Evolutionary conservation across 2,797 vertebrate species (phyloP).

Genomic region (Enteromius argenteus): DNA sequence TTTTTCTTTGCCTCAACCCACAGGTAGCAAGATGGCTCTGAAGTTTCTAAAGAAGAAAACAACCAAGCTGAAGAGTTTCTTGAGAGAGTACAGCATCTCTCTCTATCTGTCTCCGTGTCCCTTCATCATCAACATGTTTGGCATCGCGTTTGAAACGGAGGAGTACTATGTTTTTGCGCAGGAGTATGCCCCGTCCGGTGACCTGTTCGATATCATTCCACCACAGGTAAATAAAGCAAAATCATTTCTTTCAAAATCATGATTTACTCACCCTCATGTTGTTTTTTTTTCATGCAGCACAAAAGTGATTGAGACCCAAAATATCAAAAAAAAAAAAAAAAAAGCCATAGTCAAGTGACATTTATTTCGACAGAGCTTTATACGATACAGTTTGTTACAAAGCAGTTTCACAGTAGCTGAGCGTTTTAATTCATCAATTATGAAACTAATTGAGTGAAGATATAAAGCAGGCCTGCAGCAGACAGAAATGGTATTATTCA

Average conservation of each 20-base stretch:
- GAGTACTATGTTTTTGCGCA: constrained; percentile 87
- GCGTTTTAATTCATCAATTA: background rate
- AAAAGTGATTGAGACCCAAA: background rate
- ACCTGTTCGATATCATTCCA: constrained; percentile 88
- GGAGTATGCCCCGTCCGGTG: constrained; percentile 85
- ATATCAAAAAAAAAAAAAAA: background rate
- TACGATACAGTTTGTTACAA: background rate
- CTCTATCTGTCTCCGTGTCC: constrained; percentile 85
- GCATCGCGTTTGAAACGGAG: constrained; percentile 85
- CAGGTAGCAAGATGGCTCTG: constrained; percentile 84
- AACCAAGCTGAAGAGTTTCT: constrained; percentile 86
- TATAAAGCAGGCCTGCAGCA: background rate
- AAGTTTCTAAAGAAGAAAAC: constrained; percentile 88
- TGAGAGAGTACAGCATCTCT: constrained; percentile 86
- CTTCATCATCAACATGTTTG: constrained; percentile 87
- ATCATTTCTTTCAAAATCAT: background rate
- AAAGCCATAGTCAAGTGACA: background rate
- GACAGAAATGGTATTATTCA: background rate
- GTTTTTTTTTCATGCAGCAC: background rate
- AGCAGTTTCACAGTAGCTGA: background rate
- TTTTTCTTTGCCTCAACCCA: background rate
- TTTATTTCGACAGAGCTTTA: background rate
- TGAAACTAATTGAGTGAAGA: background rate
- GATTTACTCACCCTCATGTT: background rate
- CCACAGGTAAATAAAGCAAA: constrained; percentile 77